Conservation (phyloP, 2,888 invertebrate species). For the Melinaea marsaeus region DNA sequence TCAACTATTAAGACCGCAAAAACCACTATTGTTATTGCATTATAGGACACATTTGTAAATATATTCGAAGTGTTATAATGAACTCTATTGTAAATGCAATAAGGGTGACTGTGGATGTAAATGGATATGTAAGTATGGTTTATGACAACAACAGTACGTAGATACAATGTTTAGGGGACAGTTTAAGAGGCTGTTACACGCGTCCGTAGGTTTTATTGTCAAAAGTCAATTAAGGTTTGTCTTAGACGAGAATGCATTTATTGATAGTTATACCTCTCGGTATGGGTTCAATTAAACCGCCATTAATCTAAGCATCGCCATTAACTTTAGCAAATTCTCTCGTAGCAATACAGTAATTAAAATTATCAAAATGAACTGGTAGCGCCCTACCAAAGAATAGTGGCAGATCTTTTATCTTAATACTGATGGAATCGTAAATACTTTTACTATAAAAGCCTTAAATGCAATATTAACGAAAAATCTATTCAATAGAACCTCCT, state of each 20-base stretch:
- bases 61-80: background rate
- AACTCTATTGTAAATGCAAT: slow-evolving; percentile 3
- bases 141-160: slow-evolving; percentile 27
- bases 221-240: slow-evolving; percentile 33
- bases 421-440: too few relatives aligned
- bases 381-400: too few relatives aligned
- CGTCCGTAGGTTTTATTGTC: slow-evolving; percentile 34
- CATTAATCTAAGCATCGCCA: too few relatives aligned
- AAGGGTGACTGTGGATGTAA: slow-evolving; percentile 10
- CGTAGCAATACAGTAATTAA: too few relatives aligned
- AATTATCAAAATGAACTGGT: too few relatives aligned
- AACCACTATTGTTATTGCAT: slow-evolving; percentile 17
- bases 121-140: slow-evolving; percentile 27
- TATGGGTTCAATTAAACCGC: background rate
- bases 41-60: slow-evolving; percentile 11
- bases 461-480: too few relatives aligned
- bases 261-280: background rate
- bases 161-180: slow-evolving; percentile 30
- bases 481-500: too few relatives aligned
- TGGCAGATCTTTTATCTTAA: too few relatives aligned
- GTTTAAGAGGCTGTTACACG: slow-evolving; percentile 32
- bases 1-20: slow-evolving; percentile 1
- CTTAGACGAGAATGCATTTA: slow-evolving; percentile 4
- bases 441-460: too few relatives aligned
- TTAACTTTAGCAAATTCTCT: too few relatives aligned